Evolutionary conservation across 2,888 invertebrate genomes (phyloP).

Genomic region (Napeogenes sylphis): DNA sequence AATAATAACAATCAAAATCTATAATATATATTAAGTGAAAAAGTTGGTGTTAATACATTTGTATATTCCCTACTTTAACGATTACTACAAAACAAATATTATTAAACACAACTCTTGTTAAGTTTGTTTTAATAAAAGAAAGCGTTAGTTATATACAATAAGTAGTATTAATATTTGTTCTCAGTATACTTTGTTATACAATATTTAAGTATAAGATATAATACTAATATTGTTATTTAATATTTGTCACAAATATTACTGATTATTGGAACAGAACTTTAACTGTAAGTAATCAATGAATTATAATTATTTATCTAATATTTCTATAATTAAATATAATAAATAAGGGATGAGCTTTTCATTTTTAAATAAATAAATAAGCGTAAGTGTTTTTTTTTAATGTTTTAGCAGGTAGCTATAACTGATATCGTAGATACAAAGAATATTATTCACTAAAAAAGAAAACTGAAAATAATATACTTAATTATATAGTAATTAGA

Average conservation of each 20-base stretch:
- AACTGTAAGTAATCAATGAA: no score
- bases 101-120: background rate
- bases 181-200: slow-evolving; percentile 1
- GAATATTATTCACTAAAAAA: no score
- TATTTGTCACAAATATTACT: slow-evolving; percentile 1
- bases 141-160: slow-evolving; percentile 1
- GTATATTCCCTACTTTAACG: no score
- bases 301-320: no score
- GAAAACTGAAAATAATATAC: no score
- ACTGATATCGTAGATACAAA: no score
- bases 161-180: slow-evolving; percentile 1
- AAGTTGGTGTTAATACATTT: background rate
- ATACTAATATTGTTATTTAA: slow-evolving; percentile 4
- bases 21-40: no score
- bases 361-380: background rate
- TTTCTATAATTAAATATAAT: no score
- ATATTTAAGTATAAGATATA: slow-evolving; percentile 6
- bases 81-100: background rate
- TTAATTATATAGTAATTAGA: no score
- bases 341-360: background rate
- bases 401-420: no score
- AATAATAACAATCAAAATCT: no score
- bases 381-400: no score
- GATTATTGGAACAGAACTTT: background rate
- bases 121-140: background rate